Percentiles rank a stretch among this genome's conserved stretches.
Evolutionary conservation across 2,888 invertebrate species (phyloP).

Genomic region (Oscheius myriophilus): DNA sequence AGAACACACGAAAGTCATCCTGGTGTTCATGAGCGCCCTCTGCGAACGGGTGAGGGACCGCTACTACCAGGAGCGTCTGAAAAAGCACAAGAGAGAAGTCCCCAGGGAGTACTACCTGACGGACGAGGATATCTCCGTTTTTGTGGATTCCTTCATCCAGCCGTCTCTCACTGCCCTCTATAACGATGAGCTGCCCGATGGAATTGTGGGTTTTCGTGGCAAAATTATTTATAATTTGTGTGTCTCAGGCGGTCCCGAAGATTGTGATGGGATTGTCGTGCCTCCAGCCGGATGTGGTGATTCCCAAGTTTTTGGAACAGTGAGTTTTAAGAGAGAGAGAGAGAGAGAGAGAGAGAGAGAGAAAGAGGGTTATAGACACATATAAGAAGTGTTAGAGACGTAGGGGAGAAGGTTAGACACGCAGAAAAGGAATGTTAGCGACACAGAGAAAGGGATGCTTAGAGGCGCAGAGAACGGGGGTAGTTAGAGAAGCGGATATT

Average conservation of each 20-base stretch:
- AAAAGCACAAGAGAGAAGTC: conserved; percentile 27
- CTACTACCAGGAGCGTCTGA: conserved; percentile 35
- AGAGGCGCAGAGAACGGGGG: too few species aligned
- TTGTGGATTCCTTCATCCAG: conserved; percentile 21
- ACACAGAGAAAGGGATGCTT: too few species aligned
- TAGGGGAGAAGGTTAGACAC: too few species aligned
- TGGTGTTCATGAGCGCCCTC: conserved; percentile 28
- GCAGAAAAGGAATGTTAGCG: too few species aligned
- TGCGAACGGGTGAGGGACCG: conserved; percentile 24
- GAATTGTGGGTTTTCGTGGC: conserved; percentile 10
- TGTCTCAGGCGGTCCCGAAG: conserved; percentile 21
- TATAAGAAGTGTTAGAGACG: too few species aligned
- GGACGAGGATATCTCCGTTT: conserved; percentile 37
- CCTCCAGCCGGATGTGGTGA: conserved; percentile 40
- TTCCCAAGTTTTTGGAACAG: conserved; percentile 50
- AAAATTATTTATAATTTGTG: background rate
- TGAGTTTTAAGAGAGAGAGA: conserved; percentile 19
- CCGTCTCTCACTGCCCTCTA: conserved; percentile 28
- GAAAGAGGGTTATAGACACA: too few species aligned
- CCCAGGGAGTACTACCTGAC: conserved; percentile 39
- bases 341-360: too few species aligned
- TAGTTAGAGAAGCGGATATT: too few species aligned
- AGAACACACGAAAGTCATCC: conserved; percentile 35
- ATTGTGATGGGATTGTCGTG: conserved; percentile 34
- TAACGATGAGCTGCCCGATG: conserved; percentile 21